Conservation (phyloP, 2,113 vertebrate genomes). For the Picathartes gymnocephalus region DNA sequence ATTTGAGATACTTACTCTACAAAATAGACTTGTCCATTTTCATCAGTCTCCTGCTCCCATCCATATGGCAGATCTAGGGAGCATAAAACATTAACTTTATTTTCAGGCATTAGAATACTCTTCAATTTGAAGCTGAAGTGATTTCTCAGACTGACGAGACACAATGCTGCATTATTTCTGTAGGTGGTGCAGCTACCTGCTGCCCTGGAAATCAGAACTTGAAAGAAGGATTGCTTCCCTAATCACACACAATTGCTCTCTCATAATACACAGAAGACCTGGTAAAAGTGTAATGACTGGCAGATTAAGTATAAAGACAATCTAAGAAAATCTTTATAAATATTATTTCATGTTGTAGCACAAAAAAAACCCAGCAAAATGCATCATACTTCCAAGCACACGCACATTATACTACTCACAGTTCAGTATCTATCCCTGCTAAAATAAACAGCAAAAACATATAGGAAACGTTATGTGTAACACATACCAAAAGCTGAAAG, state of each 20-base stretch:
- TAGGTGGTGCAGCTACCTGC: background rate
- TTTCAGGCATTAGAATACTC: background rate
- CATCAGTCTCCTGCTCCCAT: slow-evolving; percentile 95
- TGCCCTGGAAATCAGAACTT: background rate
- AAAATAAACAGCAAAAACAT: background rate
- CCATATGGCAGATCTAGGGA: slow-evolving; percentile 91
- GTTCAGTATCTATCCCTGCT: background rate
- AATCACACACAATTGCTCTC: background rate
- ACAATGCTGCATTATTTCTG: background rate
- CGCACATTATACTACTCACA: background rate
- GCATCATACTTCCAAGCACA: background rate
- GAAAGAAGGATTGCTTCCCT: background rate
- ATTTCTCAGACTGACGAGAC: background rate
- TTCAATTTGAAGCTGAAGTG: background rate
- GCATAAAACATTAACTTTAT: background rate
- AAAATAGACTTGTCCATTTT: slow-evolving; percentile 90
- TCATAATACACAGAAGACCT: background rate
- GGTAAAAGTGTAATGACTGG: background rate
- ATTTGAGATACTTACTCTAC: slow-evolving; percentile 86
- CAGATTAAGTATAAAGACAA: background rate
- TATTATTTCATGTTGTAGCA: background rate
- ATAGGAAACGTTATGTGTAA: background rate
- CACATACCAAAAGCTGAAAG: background rate
- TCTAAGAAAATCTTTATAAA: background rate
- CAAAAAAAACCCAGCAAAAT: background rate